Evolutionary conservation across 1,140 invertebrate genomes (phyloP), one percentile per base, ranked within the genome.

Genomic region (Aplysia californica): DNA sequence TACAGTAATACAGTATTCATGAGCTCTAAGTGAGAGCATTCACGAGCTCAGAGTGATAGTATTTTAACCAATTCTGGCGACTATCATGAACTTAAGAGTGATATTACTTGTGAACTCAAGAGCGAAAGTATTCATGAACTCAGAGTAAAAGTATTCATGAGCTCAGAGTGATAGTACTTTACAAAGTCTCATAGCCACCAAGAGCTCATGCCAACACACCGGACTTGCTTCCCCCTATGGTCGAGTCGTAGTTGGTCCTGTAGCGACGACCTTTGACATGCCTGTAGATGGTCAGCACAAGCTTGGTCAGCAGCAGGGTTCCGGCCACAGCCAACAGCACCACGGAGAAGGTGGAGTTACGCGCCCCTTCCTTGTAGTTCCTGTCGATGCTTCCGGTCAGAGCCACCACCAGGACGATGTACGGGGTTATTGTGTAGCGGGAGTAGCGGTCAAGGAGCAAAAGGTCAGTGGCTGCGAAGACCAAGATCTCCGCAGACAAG

Each of bases 391-490:
- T 83, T 59, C 87, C 87, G 41, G 68, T 64, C 2, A 87, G 75
- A 20, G 83, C 86, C 10, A 87, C 67, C 67, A 86, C 77, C 0
- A 88, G 33, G 10, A 87, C 87, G 20, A 83, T 35, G 68, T 87
- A 87, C 0, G 86, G 87, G 1, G 83, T 85, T 29, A 87, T 74
- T 2, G 82, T 85, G 76, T 87, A 89, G 10, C 86, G 75, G 1
- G 82, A 78, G 66, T 82, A 88, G 10, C 78, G 65, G 69, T 88
- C 85, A 18, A 84, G 39, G 10, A 85, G 55, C 55, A 83, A 79
- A 21, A 85, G 70, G 65, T 88, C 87, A 3, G 82, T 75, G 23
- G 72, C 35, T 26, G 82, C 79, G 68, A 82, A 87, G 15, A 76
- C 70, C 10, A 80, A 15, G 21, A 88, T 77, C 18, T 80, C 72